phyloP scores from a whole-genome alignment of 2,113 vertebrate species.

The Naja naja region DNA sequence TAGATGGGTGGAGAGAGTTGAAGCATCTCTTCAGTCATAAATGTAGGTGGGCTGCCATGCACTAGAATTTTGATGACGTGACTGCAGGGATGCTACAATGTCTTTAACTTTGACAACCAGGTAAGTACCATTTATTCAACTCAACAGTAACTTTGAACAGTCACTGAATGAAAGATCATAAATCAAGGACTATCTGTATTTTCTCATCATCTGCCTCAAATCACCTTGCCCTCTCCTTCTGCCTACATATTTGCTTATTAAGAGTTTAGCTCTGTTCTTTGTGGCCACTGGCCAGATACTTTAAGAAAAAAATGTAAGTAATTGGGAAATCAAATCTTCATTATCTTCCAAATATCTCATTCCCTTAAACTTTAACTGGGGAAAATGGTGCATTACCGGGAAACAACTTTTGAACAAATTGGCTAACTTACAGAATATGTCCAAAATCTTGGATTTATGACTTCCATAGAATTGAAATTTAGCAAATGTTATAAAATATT shows the following conservation, averaged over 20 bases:
- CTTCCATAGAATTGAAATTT: not conserved
- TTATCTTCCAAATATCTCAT: not conserved
- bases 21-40: not conserved
- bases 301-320: not conserved
- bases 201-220: not conserved
- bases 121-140: not conserved
- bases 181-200: not conserved
- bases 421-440: not conserved
- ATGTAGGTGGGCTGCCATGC: not conserved
- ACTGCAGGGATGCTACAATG: not conserved
- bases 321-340: not conserved
- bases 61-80: not conserved
- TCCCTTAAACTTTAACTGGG: not conserved
- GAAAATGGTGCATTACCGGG: not conserved
- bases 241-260: not conserved
- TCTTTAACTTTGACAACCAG: not conserved
- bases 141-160: not conserved
- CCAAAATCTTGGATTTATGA: not conserved
- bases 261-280: not conserved
- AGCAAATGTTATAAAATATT: not conserved
- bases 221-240: not conserved
- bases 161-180: not conserved
- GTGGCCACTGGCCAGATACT: not conserved
- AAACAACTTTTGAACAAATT: not conserved
- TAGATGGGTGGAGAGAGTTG: not conserved